Evolutionary conservation across 2,113 vertebrate genomes (phyloP).

Genomic region (Podocnemis expansa): DNA sequence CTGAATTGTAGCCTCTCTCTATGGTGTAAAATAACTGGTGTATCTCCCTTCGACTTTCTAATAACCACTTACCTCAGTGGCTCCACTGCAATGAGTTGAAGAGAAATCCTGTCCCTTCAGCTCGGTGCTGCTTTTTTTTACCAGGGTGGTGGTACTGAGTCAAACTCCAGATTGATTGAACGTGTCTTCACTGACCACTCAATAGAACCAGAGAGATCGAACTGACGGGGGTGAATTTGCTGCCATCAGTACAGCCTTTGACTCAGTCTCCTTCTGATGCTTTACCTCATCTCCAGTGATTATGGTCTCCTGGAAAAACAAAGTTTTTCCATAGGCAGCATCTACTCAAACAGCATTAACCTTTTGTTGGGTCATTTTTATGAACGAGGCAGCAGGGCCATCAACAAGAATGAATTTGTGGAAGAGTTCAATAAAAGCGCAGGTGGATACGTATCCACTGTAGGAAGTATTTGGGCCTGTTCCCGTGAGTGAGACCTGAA

Average conservation of each 20-base stretch:
- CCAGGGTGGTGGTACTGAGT: no score
- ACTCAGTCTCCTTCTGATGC: background rate
- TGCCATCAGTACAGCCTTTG: no score
- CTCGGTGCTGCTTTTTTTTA: no score
- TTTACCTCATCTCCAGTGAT: background rate
- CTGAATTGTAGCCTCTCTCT: background rate
- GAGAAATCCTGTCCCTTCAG: no score
- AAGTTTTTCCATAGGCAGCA: background rate
- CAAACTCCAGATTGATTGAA: no score
- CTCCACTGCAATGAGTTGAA: no score
- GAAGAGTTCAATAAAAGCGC: conserved; percentile 40
- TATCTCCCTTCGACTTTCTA: no score
- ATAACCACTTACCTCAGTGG: no score
- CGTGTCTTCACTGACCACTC: no score
- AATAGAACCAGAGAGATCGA: no score
- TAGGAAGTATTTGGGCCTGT: conserved; percentile 58
- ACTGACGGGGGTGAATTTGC: no score
- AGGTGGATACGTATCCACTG: background rate
- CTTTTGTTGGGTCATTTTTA: background rate
- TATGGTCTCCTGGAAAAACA: background rate
- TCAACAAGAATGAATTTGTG: conserved; percentile 43
- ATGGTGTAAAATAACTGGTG: background rate
- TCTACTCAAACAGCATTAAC: background rate
- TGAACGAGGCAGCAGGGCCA: background rate
- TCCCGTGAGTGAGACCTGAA: conserved; percentile 63